Evolutionary conservation across 2,797 vertebrate species (phyloP).

Genomic region (Sphenodon punctatus): DNA sequence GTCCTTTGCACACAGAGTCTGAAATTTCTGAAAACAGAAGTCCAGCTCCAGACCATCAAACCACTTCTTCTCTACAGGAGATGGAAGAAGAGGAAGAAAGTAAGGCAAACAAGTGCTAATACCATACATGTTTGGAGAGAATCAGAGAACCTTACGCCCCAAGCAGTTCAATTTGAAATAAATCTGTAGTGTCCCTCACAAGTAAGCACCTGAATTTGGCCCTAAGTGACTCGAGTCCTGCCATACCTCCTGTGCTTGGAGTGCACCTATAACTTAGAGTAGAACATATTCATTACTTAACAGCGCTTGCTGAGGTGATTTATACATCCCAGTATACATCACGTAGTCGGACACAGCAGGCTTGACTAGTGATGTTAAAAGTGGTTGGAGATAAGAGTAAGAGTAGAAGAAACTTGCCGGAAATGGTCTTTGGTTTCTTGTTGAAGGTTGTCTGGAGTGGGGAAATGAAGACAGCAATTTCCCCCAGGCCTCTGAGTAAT

Average conservation of each 20-base stretch:
- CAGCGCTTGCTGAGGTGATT: not conserved
- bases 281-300: not conserved
- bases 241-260: not conserved
- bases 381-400: not conserved
- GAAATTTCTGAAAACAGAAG: conserved; percentile 52
- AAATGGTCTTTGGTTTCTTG: not conserved
- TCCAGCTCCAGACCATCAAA: conserved; percentile 22
- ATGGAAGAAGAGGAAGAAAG: conserved; percentile 79
- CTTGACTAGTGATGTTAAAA: not conserved
- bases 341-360: not conserved
- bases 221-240: not conserved
- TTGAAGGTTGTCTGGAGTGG: no score
- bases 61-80: conserved; percentile 65
- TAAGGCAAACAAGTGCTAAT: conserved; percentile 54
- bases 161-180: not conserved
- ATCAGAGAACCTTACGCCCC: not conserved
- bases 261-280: not conserved
- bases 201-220: not conserved
- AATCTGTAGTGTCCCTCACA: not conserved
- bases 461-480: no score
- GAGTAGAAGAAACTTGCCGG: not conserved
- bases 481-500: no score
- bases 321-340: not conserved
- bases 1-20: conserved; percentile 47
- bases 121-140: no score